Evolutionary conservation across 2,888 invertebrate genomes (phyloP).

Genomic region (Diadromus collaris): DNA sequence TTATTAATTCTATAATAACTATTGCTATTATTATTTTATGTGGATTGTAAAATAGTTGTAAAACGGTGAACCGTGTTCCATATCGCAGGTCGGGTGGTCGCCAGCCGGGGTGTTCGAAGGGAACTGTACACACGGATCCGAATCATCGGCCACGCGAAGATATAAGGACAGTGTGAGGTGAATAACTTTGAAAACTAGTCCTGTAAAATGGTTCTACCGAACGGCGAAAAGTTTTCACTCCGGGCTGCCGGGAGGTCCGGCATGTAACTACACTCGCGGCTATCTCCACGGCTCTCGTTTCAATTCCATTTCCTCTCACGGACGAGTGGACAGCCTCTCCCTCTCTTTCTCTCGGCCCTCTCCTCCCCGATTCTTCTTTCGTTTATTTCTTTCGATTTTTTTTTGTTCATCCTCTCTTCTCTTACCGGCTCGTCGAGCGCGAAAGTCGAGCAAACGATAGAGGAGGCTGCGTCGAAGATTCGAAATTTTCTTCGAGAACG

Average conservation of each 20-base stretch:
- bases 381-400: conserved; percentile 5
- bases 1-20: background rate
- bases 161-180: conserved; percentile 30
- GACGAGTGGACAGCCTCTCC: conserved; percentile 31
- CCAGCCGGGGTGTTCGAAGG: background rate
- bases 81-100: background rate
- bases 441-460: conserved; percentile 39
- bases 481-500: conserved; percentile 50
- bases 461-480: conserved; percentile 44
- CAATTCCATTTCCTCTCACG: conserved; percentile 60
- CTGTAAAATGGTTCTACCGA: conserved; percentile 49
- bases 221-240: conserved; percentile 58
- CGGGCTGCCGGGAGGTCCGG: conserved; percentile 23
- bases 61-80: background rate
- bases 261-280: conserved; percentile 44
- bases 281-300: conserved; percentile 49
- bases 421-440: conserved; percentile 6
- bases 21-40: background rate
- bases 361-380: conserved; percentile 12
- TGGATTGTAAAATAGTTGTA: background rate
- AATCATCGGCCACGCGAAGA: background rate
- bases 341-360: conserved; percentile 23
- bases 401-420: background rate
- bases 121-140: background rate
- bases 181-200: conserved; percentile 47